These are phyloP conservation scores for Eucidaris tribuloides DNA, from an alignment of 35 echinoderm and acorn worm species.

Conservation along the genomic window DNA sequence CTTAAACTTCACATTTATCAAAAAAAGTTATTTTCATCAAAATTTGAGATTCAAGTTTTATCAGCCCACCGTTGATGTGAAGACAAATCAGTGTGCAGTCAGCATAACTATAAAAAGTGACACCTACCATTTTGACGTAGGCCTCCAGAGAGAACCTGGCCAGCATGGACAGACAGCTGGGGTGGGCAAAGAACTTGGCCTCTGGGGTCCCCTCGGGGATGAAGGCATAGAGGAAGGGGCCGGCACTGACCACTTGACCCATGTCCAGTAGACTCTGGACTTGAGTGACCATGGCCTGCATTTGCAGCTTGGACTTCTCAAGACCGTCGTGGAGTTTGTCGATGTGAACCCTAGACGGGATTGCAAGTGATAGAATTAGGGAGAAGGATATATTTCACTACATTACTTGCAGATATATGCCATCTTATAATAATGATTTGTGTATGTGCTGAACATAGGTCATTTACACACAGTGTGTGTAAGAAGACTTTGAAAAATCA, in stretches of 20 bases:
- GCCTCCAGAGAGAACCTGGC: constrained; percentile 92
- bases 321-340: constrained; percentile 61
- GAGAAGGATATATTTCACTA: too few species aligned
- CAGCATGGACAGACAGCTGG: constrained; percentile 87
- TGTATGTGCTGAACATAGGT: too few species aligned
- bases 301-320: constrained; percentile 78
- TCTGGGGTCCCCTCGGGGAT: constrained; percentile 87
- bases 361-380: neutral
- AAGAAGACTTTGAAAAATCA: too few species aligned
- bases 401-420: too few species aligned
- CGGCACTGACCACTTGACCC: constrained; percentile 90
- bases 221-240: constrained; percentile 97
- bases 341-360: constrained; percentile 51
- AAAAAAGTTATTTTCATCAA: too few species aligned
- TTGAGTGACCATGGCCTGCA: constrained; percentile 77
- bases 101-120: too few species aligned
- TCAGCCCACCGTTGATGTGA: too few species aligned
- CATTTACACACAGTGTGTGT: too few species aligned
- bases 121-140: constrained; percentile 89
- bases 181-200: constrained; percentile 72
- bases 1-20: too few species aligned
- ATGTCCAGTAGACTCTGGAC: constrained; percentile 93
- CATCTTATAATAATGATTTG: too few species aligned
- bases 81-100: too few species aligned
- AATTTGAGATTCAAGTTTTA: too few species aligned